These are phyloP conservation scores for Stegodyphus dumicola DNA, from an alignment of 1,140 invertebrate genomes.

Conservation along the genomic window DNA sequence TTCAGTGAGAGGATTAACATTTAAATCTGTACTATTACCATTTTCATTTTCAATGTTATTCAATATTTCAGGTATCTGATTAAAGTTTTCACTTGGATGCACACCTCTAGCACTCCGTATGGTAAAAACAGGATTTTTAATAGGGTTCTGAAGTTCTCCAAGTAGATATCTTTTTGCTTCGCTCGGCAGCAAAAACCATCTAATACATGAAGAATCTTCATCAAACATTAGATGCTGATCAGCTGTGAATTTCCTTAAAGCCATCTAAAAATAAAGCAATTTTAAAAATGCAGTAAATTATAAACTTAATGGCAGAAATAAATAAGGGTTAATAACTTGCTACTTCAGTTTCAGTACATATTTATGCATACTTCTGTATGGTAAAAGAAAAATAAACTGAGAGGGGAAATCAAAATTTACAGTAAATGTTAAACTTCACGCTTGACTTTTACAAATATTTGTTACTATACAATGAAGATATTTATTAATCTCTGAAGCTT, in stretches of 20 bases:
- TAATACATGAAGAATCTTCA: conserved; percentile 75
- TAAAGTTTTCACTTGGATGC: too few species aligned
- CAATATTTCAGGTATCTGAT: not conserved
- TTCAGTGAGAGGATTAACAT: not conserved
- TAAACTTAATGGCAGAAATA: too few species aligned
- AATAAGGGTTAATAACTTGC: too few species aligned
- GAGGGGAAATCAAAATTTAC: too few species aligned
- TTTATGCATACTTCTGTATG: too few species aligned
- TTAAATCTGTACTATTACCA: conserved; percentile 1
- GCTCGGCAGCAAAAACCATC: conserved; percentile 85
- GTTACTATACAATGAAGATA: too few species aligned
- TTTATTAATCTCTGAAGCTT: too few species aligned
- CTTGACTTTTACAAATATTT: too few species aligned
- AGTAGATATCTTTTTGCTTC: conserved; percentile 68
- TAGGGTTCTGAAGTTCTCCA: conserved; percentile 72
- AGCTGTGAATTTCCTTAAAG: conserved; percentile 77
- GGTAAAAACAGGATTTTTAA: conserved; percentile 11
- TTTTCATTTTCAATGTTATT: not conserved
- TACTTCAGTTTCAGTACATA: too few species aligned
- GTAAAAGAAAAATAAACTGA: too few species aligned
- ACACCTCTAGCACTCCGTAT: not conserved
- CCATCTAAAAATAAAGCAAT: conserved; percentile 70
- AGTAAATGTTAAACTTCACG: too few species aligned
- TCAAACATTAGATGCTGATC: conserved; percentile 81
- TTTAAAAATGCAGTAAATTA: not conserved